Percentiles rank a stretch among this genome's conserved stretches.
Conservation (phyloP, 2,797 vertebrate species). For the Saguinus oedipus region DNA sequence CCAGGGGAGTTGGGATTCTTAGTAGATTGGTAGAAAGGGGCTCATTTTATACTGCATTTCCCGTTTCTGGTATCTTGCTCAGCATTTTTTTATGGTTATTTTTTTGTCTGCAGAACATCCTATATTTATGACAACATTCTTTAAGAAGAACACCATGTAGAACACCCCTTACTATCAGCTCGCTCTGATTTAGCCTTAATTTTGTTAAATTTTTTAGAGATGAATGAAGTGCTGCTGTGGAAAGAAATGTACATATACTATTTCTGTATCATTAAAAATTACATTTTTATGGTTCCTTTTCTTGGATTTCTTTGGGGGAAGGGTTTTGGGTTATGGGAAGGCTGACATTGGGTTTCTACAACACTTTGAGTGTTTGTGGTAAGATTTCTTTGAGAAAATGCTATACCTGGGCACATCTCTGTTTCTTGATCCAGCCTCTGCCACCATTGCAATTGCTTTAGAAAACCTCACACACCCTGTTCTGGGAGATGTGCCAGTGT, state of each 20-base stretch:
- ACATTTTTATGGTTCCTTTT: constrained; percentile 77
- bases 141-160: constrained; percentile 43
- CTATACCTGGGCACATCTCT: background rate
- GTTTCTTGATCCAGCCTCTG: background rate
- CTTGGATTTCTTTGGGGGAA: constrained; percentile 73
- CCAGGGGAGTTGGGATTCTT: background rate
- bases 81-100: constrained; percentile 59
- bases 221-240: constrained; percentile 77
- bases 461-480: background rate
- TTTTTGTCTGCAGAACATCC: constrained; percentile 72
- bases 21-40: constrained; percentile 69
- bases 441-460: rapidly evolving
- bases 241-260: constrained; percentile 82
- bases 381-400: background rate
- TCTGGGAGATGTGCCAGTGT: background rate
- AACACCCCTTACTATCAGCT: constrained; percentile 64
- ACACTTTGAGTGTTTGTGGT: rapidly evolving
- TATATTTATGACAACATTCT: constrained; percentile 74
- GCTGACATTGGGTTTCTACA: background rate
- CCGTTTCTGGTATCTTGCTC: constrained; percentile 77
- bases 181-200: constrained; percentile 84
- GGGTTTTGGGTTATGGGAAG: background rate
- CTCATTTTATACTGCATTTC: constrained; percentile 67
- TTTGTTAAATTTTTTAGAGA: constrained; percentile 74
- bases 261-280: constrained; percentile 86